phyloP scores from a whole-genome alignment of 2,797 vertebrate genomes.

The Urosaurus nigricauda region DNA sequence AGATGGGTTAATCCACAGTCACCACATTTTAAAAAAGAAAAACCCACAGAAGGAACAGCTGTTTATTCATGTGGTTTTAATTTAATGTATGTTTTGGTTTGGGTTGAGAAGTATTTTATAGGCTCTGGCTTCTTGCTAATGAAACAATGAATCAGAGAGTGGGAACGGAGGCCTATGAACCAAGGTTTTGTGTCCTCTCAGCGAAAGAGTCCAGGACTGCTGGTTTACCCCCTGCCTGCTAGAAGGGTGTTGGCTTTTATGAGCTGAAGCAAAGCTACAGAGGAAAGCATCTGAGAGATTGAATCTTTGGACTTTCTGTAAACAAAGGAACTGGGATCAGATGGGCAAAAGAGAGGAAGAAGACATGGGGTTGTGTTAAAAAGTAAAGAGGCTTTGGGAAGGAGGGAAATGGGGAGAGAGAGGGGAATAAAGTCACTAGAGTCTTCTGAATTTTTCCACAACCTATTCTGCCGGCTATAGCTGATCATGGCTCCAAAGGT shows the following conservation, averaged over 20 bases:
- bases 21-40: neutral
- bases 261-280: neutral
- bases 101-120: constrained; percentile 25
- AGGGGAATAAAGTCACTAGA: neutral
- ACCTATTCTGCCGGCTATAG: neutral
- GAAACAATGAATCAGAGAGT: neutral
- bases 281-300: neutral
- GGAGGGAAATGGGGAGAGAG: too few species aligned
- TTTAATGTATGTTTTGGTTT: constrained; percentile 23
- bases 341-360: neutral
- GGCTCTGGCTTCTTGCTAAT: neutral
- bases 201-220: neutral
- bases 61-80: constrained; percentile 44
- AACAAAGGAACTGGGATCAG: neutral
- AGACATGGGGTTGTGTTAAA: neutral
- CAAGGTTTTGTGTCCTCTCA: neutral
- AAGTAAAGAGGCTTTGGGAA: neutral
- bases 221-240: neutral
- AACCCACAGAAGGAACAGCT: constrained; percentile 13
- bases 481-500: neutral
- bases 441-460: constrained; percentile 1
- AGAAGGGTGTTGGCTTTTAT: neutral
- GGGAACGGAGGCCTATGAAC: neutral
- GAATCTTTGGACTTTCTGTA: neutral
- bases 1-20: constrained; percentile 35